Base-by-base conservation (phyloP, 2,797 vertebrate genomes). In the Phrynocephalus vlangalii region DNA sequence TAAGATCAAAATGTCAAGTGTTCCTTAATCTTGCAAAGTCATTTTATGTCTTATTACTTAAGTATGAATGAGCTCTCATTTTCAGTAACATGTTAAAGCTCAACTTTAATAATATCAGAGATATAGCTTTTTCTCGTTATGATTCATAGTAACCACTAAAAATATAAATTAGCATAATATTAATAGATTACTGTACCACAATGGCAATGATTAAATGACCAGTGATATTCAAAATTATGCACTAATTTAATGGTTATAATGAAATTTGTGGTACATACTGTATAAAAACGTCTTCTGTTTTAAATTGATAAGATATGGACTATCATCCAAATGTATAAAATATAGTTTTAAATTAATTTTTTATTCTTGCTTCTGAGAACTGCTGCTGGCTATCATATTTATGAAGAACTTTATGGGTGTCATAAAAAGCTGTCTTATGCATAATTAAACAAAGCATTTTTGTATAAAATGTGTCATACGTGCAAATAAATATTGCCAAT, bases 1-100 rank as follows among this genome's bases (percentile, higher is more conserved):
- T 79, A 86, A 50, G 71, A 93, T 83, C 30, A 86, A 13, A 38
- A 90, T 92, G 48, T 50, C 85, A 56, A 56, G 52, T 0, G 1
- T 84, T 89, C 81, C 83, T 84, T 75, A 89, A 67, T 44, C 75
- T 87, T 56, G n/a, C 90, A 52, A 75, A 76, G 33, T 68, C 72
- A 87, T 89, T 89, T 38, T 89, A 81, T 52, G 11, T 48, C 78
- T 91, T 89, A 93, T 91, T 70, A 91, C 86, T 87, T 87, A 91
- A 87, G 87, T 15, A n/a, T 89, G 89, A 92, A 0, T 68, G 30
- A 76, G 90, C 79, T 89, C 80, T 80, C 71, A 68, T 26, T 85
- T 92, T 88, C n/a, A 80, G 38, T 24, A 90, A 44, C 52, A 84
- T 82, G 24, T 2, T 28, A 56, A 76, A 72, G 71, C 63, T 84